Percentiles rank a stretch among this genome's conserved stretches.
These are phyloP conservation scores for Cataglyphis cursor DNA, from an alignment of 2,888 invertebrate species.

Conservation along the genomic window DNA sequence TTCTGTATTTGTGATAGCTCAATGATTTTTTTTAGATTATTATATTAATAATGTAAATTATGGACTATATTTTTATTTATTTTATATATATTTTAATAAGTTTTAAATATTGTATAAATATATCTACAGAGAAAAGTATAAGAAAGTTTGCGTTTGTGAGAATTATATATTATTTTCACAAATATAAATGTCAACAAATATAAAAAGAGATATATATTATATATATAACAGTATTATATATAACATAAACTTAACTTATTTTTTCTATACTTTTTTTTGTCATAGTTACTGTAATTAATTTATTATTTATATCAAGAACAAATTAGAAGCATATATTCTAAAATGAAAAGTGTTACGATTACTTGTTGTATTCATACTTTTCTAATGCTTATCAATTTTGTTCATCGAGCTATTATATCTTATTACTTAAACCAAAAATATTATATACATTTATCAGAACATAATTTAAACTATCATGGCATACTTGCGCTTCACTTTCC, in stretches of 20 bases:
- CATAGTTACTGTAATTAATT: not conserved
- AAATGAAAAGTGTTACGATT: not conserved
- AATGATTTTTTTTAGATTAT: not conserved
- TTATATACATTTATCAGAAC: not conserved
- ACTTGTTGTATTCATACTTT: not conserved
- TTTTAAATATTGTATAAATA: not conserved
- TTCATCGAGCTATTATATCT: not conserved
- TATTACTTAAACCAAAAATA: not conserved
- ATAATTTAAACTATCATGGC: conserved; percentile 38
- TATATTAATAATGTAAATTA: not conserved
- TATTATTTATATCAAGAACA: not conserved
- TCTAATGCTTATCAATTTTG: not conserved
- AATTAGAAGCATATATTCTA: not conserved
- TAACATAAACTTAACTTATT: not conserved
- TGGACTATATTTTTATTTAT: not conserved
- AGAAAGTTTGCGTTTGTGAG: not conserved
- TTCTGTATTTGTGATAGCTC: not conserved
- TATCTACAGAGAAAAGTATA: not conserved
- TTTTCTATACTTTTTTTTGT: not conserved
- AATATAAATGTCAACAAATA: not conserved
- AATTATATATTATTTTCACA: not conserved
- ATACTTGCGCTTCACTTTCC: conserved; percentile 60
- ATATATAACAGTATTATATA: not conserved
- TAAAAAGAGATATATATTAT: not conserved
- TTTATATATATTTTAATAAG: not conserved